Evolutionary conservation across 2,888 invertebrate genomes (phyloP).

Genomic region (Anodontia alba): DNA sequence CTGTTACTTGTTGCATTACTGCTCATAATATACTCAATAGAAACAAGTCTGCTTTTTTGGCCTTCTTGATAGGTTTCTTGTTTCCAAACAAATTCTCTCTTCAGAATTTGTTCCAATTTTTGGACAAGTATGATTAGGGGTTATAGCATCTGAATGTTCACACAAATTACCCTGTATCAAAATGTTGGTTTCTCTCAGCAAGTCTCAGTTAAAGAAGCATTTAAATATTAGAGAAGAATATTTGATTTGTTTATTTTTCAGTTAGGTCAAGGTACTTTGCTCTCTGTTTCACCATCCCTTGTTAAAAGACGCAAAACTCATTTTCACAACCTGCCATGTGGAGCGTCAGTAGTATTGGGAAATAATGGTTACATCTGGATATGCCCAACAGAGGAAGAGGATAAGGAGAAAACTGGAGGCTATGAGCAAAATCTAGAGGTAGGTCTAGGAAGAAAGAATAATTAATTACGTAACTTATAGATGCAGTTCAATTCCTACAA

Average conservation of each 20-base stretch:
- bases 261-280: slow-evolving; percentile 93
- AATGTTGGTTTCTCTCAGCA: too few species aligned
- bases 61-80: too few species aligned
- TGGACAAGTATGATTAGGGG: too few species aligned
- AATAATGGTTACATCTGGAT: slow-evolving; percentile 99
- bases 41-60: too few species aligned
- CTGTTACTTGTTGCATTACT: too few species aligned
- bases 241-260: slow-evolving; percentile 49
- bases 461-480: neutral
- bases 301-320: slow-evolving; percentile 97
- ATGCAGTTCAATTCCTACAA: neutral
- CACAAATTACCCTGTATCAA: too few species aligned
- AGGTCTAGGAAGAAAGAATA: neutral
- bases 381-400: slow-evolving; percentile 89
- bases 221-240: too few species aligned
- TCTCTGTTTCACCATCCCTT: slow-evolving; percentile 96
- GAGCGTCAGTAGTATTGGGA: slow-evolving; percentile 96
- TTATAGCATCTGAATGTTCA: too few species aligned
- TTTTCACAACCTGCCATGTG: slow-evolving; percentile 96
- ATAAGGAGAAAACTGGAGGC: slow-evolving; percentile 86
- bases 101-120: too few species aligned
- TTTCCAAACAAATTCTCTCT: too few species aligned
- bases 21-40: too few species aligned
- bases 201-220: too few species aligned
- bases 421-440: slow-evolving; percentile 91